Evolutionary conservation across 2,113 vertebrate genomes (phyloP).

Genomic region (Albula goreensis): DNA sequence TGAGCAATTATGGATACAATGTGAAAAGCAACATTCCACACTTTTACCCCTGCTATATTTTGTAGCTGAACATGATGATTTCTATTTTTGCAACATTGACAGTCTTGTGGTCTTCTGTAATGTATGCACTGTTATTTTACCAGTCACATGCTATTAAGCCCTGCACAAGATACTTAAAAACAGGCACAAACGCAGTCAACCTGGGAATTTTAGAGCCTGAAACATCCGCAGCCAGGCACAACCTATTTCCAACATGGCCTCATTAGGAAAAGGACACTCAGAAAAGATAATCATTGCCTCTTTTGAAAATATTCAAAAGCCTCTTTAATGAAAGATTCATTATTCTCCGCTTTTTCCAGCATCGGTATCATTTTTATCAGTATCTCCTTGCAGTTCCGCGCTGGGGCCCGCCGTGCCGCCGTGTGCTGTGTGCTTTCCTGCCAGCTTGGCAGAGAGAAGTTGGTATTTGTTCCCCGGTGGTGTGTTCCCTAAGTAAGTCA

Average conservation of each 20-base stretch:
- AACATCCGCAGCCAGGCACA: neutral
- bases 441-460: neutral
- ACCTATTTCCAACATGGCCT: constrained; percentile 5
- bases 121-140: neutral
- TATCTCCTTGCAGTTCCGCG: constrained; percentile 39
- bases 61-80: neutral
- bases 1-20: neutral
- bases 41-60: neutral
- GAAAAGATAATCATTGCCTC: constrained; percentile 48
- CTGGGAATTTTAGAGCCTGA: neutral
- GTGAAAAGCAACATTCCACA: neutral
- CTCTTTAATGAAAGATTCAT: constrained; percentile 58
- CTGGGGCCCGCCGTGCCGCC: constrained; percentile 8
- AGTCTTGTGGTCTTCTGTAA: neutral
- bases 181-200: neutral
- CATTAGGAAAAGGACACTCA: constrained; percentile 33
- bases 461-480: constrained; percentile 17
- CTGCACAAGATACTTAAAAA: constrained; percentile 9
- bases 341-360: constrained; percentile 33
- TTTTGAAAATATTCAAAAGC: constrained; percentile 45
- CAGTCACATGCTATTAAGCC: neutral
- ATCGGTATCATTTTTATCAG: constrained; percentile 34
- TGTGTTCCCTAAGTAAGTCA: constrained; percentile 37
- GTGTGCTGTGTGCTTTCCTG: neutral
- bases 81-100: neutral